Percentiles rank a stretch among this genome's conserved stretches.
Conservation (phyloP, 2,888 invertebrate species). For the Meandrusa payeni region DNA sequence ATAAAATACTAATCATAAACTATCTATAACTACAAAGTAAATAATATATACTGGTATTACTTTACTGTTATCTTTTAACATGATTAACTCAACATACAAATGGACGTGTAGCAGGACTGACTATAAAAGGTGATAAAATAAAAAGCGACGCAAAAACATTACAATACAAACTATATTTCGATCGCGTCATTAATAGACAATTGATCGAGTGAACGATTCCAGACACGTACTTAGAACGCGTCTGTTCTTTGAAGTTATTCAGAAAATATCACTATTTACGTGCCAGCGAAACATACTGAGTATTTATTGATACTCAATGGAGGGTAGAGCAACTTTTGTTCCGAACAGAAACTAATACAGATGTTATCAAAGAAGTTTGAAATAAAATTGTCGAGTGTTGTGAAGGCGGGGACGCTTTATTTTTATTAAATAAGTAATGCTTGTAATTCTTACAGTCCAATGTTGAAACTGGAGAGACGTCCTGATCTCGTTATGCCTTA, state of each 20-base stretch:
- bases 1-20: no score
- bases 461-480: no score
- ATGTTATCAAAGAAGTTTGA: conserved; percentile 4
- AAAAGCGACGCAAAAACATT: neutral
- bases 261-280: conserved; percentile 18
- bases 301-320: conserved; percentile 15
- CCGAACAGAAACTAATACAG: conserved; percentile 11
- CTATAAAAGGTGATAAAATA: neutral
- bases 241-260: conserved; percentile 18
- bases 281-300: conserved; percentile 3
- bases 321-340: neutral
- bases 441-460: no score
- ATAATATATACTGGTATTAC: no score
- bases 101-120: no score
- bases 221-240: conserved; percentile 15
- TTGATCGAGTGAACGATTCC: conserved; percentile 12
- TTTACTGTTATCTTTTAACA: no score
- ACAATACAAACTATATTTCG: conserved; percentile 1
- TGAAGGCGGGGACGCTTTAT: neutral
- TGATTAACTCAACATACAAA: no score
- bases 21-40: no score
- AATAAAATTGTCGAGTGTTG: neutral
- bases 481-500: no score
- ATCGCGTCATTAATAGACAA: conserved; percentile 4
- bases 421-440: neutral